phyloP scores from a whole-genome alignment of 2,113 vertebrate species.

The Meles meles region DNA sequence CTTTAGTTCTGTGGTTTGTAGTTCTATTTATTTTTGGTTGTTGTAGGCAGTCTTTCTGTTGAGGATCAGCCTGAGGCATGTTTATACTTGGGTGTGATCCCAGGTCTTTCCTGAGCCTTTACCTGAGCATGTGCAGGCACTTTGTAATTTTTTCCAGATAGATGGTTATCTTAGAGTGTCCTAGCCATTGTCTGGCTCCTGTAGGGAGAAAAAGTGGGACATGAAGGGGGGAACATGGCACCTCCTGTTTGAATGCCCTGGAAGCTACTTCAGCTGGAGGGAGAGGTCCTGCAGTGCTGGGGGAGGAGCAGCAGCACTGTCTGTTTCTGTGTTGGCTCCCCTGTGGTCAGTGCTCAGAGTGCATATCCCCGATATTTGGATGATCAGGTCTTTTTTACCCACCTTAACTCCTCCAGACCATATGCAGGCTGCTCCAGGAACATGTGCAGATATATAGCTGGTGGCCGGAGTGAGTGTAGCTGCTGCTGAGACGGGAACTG shows the following conservation, averaged over 20 bases:
- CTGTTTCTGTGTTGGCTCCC: not conserved
- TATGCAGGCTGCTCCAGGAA: not conserved
- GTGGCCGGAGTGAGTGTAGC: not conserved
- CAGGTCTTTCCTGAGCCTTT: not conserved
- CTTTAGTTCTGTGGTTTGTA: not conserved
- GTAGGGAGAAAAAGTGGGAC: not conserved
- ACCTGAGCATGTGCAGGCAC: not conserved
- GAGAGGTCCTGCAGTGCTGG: too few relatives aligned
- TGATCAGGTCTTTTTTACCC: not conserved
- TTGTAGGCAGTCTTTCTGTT: not conserved
- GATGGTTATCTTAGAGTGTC: not conserved
- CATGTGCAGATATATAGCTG: not conserved
- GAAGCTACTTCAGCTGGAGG: not conserved
- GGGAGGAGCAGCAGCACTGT: not conserved
- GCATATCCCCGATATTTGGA: not conserved
- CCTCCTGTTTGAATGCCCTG: not conserved
- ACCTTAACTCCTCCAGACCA: not conserved
- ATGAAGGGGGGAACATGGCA: not conserved
- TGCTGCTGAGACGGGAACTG: not conserved
- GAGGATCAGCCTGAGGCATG: not conserved
- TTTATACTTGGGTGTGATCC: not conserved
- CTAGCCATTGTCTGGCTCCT: not conserved
- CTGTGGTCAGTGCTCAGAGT: not conserved
- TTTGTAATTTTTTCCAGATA: not conserved
- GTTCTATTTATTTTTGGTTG: not conserved